phyloP scores from a whole-genome alignment of 2,797 vertebrate species.

The Rhodeus uyekii region DNA sequence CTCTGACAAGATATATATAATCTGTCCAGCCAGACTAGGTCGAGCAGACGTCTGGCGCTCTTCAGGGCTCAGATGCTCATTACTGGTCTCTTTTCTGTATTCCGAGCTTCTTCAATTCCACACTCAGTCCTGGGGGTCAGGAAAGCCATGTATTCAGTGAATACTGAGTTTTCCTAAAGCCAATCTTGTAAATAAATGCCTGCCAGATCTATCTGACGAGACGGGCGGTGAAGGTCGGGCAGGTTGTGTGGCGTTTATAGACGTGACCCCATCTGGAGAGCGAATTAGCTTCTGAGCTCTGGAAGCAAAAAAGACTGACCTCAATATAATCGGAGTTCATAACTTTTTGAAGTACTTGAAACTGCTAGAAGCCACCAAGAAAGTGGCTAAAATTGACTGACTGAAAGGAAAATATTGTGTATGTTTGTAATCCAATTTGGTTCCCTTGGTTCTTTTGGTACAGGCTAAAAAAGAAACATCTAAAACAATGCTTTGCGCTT shows the following conservation, averaged over 20 bases:
- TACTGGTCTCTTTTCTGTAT: slow-evolving; percentile 12
- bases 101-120: slow-evolving; percentile 25
- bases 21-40: slow-evolving; percentile 1
- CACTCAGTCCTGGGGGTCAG: slow-evolving; percentile 4
- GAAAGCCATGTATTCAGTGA: slow-evolving; percentile 25
- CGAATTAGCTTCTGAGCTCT: slow-evolving; percentile 19
- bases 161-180: slow-evolving; percentile 44
- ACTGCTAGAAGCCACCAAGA: background rate
- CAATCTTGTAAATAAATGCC: slow-evolving; percentile 38
- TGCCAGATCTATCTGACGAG: slow-evolving; percentile 18
- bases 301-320: slow-evolving; percentile 20
- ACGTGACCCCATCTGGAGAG: slow-evolving; percentile 34
- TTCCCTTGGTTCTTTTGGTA: background rate
- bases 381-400: background rate
- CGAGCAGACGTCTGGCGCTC: slow-evolving; percentile 3
- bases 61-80: slow-evolving; percentile 10
- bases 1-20: background rate
- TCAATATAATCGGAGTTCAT: slow-evolving; percentile 4
- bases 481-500: background rate
- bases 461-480: background rate
- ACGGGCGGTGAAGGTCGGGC: slow-evolving; percentile 19
- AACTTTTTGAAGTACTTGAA: background rate
- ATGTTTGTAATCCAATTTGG: background rate
- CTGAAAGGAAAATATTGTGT: background rate
- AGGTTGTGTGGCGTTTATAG: slow-evolving; percentile 13